phyloP scores from a whole-genome alignment of 2,888 invertebrate genomes.

The Mesopsocus fuscifrons region DNA sequence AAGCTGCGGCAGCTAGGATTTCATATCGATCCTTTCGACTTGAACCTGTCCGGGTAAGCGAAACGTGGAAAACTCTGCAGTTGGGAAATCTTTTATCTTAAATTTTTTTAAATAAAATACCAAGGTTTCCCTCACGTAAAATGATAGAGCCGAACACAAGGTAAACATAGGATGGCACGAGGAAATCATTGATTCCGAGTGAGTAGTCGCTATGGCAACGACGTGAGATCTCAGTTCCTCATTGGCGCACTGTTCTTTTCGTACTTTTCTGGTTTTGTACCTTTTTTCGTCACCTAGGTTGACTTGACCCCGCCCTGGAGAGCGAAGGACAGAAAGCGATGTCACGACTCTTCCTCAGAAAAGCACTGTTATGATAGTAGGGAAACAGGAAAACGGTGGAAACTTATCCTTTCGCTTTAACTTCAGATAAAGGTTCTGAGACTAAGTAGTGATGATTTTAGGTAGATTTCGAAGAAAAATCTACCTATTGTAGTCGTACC shows the following conservation, averaged over 20 bases:
- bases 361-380: no score
- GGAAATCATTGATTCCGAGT: background rate
- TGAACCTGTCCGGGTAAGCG: no score
- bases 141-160: background rate
- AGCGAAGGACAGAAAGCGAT: background rate
- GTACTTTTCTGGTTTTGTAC: background rate
- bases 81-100: background rate
- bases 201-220: conserved; percentile 3
- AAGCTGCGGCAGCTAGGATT: background rate
- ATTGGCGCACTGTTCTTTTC: background rate
- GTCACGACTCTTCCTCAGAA: no score
- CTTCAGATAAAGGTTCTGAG: no score
- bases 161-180: background rate
- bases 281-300: background rate
- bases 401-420: no score
- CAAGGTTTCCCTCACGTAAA: background rate
- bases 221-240: conserved; percentile 5
- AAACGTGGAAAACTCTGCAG: background rate
- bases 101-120: background rate
- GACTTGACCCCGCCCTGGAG: background rate
- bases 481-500: no score
- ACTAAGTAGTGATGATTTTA: no score
- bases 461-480: no score
- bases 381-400: no score
- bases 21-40: background rate